phyloP scores from a whole-genome alignment of 2,888 invertebrate genomes.

The Pandemis corylana region DNA sequence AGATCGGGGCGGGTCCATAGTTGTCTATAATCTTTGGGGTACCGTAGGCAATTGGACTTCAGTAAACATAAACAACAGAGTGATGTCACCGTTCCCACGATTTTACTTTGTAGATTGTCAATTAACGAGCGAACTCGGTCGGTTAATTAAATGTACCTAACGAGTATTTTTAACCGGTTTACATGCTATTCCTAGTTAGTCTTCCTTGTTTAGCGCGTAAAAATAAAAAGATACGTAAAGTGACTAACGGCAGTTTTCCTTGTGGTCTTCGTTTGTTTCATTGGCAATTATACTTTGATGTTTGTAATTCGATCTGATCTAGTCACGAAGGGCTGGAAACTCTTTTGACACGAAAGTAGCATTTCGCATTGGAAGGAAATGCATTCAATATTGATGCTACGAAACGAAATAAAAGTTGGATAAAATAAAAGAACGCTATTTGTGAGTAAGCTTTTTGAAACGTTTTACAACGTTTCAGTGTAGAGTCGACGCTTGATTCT shows the following conservation, averaged over 20 bases:
- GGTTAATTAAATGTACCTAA: not conserved
- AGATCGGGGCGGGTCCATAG: too few relatives aligned
- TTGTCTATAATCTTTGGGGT: not conserved
- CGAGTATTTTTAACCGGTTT: not conserved
- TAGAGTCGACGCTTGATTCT: too few relatives aligned
- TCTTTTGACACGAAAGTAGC: not conserved
- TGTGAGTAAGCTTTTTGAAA: too few relatives aligned
- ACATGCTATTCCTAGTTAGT: not conserved
- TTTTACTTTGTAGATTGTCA: not conserved
- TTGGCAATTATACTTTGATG: not conserved
- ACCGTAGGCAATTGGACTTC: not conserved
- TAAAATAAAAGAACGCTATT: too few relatives aligned
- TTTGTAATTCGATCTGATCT: conserved; percentile 1
- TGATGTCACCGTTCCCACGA: conserved; percentile 1
- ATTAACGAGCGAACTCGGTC: not conserved
- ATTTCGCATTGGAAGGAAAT: not conserved
- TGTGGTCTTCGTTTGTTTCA: not conserved
- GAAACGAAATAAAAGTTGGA: too few relatives aligned
- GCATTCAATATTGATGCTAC: not conserved
- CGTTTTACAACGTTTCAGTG: too few relatives aligned
- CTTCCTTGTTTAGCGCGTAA: not conserved
- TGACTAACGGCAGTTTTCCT: not conserved
- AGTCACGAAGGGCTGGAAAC: not conserved
- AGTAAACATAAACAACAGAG: not conserved
- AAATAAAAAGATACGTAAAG: not conserved